Base-by-base conservation (phyloP, 2,113 vertebrate genomes). In the Promerops cafer region DNA sequence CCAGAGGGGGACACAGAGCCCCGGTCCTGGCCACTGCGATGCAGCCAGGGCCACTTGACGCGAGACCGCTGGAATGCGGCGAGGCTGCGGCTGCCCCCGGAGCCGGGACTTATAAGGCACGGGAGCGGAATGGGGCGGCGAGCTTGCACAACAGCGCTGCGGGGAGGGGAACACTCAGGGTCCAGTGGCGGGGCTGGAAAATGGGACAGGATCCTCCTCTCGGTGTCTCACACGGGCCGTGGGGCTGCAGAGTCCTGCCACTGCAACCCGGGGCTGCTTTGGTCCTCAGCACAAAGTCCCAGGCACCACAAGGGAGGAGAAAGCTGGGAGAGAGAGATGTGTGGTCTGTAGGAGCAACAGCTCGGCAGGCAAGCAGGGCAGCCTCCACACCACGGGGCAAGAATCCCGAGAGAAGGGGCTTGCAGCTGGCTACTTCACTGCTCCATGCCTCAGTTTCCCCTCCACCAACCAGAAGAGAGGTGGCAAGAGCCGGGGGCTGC, bases 101-200 rank as follows among this genome's bases (percentile, higher is more conserved):
- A 97, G 79, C 89, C 93, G 1, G 97, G 97, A 98, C 98, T 98
- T 98, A 98, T 97, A 98, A 98, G 97, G 98, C 84, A 75, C 86
- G 2, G 89, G 64, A 97, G 83, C 35, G 17, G 65, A 52, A 91
- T 39, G 3, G 61, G 60, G 87, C 86, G 40, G 57, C 7, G 4
- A 89, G 76, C 71, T 68, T 31, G 35, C 57, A 87, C 57, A 83
- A 63, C 83, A 50, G 40, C 35, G 40, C 75, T 81, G 82, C 59
- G 9, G 78, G 82, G 76, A 88, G 69, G 42, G 39, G 40, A 79
- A 20, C 1, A 0, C 49, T 13, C 7, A 0, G 22, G 83, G 9
- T 7, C 5, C 72, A 5, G n/a, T 3, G 15, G 2, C 1, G 0
- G 23, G 50, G 91, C 50, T 89, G 50, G 6, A 9, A 52, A 63